These are phyloP conservation scores for Phrynosoma platyrhinos DNA, from an alignment of 2,113 vertebrate genomes.

Conservation along the genomic window DNA sequence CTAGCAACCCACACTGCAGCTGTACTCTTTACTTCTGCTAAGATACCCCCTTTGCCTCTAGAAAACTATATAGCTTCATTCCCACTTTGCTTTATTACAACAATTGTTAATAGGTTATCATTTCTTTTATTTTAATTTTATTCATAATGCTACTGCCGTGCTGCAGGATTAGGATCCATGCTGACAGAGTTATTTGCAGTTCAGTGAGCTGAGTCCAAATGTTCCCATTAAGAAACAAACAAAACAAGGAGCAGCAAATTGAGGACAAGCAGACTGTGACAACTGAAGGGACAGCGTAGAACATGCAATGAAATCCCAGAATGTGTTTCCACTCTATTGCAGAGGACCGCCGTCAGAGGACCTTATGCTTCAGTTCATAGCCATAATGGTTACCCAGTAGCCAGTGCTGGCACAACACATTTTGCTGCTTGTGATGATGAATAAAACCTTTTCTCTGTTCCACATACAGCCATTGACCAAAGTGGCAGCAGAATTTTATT, in stretches of 20 bases:
- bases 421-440: neutral
- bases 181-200: neutral
- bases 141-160: too few species aligned
- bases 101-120: neutral
- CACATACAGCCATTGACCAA: neutral
- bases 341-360: neutral
- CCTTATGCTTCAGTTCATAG: neutral
- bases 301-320: neutral
- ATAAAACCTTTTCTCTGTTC: neutral
- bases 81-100: neutral
- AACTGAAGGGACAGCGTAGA: neutral
- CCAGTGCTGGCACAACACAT: neutral
- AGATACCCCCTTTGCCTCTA: neutral
- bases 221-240: slow-evolving; percentile 17
- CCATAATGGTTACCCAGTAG: neutral
- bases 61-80: neutral
- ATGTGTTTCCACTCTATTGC: neutral
- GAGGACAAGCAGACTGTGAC: neutral
- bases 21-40: neutral
- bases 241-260: slow-evolving; percentile 4
- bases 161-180: neutral
- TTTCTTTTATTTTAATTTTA: neutral
- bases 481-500: neutral
- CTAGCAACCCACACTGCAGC: neutral
- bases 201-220: slow-evolving; percentile 14